These are phyloP conservation scores for Cydia pomonella DNA, from an alignment of 1,140 invertebrate species.

Conservation along the genomic window DNA sequence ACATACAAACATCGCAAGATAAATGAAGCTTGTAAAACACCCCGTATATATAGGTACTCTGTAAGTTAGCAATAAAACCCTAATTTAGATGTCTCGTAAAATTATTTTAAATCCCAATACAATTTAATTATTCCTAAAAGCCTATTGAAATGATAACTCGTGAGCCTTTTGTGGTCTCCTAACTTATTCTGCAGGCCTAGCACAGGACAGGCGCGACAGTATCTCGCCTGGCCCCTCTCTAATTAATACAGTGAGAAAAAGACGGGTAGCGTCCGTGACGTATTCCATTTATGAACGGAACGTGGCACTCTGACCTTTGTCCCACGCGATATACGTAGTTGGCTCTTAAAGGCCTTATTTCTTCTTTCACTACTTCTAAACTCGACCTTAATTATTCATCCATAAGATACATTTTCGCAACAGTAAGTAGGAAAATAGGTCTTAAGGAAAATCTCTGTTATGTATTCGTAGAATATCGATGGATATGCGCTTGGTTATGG, in stretches of 20 bases:
- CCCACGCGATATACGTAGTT: background rate
- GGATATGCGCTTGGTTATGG: background rate
- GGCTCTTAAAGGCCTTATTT: background rate
- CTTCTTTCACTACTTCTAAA: background rate
- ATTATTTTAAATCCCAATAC: background rate
- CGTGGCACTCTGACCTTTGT: conserved; percentile 17
- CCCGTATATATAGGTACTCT: no score
- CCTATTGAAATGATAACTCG: background rate
- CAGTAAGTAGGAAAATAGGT: background rate
- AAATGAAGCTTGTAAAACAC: no score
- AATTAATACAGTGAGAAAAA: no score
- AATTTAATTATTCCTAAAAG: background rate
- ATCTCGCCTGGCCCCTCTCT: no score
- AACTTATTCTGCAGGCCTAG: conserved; percentile 12
- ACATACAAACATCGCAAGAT: no score
- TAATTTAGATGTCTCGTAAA: background rate
- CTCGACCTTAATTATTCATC: background rate
- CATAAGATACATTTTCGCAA: background rate
- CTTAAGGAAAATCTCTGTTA: background rate
- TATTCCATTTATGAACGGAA: conserved; percentile 6
- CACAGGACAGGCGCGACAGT: no score
- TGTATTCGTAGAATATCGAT: background rate
- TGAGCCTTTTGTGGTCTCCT: background rate
- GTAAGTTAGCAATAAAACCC: no score
- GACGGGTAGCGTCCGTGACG: no score